Evolutionary conservation across 2,113 vertebrate genomes (phyloP).

Genomic region (Ciconia maguari): DNA sequence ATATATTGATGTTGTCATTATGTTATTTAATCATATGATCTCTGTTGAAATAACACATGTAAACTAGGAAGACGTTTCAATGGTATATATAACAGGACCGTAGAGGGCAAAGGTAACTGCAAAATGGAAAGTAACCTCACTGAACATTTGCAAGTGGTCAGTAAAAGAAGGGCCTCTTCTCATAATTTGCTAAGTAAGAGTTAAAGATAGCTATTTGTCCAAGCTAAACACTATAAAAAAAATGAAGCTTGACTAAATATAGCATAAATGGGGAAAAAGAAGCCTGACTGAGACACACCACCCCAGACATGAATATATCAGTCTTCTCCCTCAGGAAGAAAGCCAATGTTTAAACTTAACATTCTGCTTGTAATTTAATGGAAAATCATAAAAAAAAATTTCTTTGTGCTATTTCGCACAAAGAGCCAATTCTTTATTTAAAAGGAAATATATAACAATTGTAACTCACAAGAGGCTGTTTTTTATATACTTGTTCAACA

Average conservation of each 20-base stretch:
- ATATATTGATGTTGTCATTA: background rate
- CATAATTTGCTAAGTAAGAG: background rate
- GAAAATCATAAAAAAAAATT: conserved; percentile 7
- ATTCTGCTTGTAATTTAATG: conserved; percentile 3
- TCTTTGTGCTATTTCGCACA: conserved; percentile 39
- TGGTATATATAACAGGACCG: background rate
- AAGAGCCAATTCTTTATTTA: conserved; percentile 43
- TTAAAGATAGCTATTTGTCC: background rate
- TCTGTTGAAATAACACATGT: background rate
- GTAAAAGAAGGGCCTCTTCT: background rate
- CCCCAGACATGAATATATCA: background rate
- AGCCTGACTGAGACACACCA: background rate
- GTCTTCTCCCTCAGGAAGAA: background rate
- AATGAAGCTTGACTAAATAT: background rate
- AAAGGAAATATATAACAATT: conserved; percentile 36
- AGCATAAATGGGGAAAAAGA: background rate
- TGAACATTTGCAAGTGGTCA: background rate
- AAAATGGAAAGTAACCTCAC: background rate
- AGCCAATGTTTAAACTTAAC: background rate
- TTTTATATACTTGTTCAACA: conserved; percentile 31
- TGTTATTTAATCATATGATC: background rate
- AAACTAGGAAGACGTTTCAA: background rate
- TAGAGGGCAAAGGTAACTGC: background rate
- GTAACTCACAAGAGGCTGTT: conserved; percentile 8
- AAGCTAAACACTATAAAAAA: background rate